Conservation (phyloP, 1,140 invertebrate genomes). For the Bombus balteatus region DNA sequence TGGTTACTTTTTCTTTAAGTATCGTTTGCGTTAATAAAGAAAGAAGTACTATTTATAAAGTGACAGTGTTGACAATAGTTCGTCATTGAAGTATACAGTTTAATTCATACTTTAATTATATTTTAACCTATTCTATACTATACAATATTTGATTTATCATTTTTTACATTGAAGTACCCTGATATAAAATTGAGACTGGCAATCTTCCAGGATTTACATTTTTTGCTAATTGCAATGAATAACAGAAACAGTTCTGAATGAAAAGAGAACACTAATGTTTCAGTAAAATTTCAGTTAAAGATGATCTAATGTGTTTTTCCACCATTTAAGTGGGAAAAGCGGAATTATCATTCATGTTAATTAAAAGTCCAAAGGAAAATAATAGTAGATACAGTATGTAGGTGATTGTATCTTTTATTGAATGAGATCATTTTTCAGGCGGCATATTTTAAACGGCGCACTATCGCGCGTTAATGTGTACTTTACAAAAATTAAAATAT, state of each 20-base stretch:
- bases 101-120: background rate
- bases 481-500: background rate
- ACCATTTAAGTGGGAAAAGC: background rate
- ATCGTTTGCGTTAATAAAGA: background rate
- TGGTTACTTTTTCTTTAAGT: background rate
- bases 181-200: background rate
- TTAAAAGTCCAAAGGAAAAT: background rate
- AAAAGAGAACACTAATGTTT: background rate
- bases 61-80: background rate
- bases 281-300: background rate
- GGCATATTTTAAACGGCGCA: background rate
- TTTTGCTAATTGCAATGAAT: background rate
- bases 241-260: background rate
- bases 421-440: background rate
- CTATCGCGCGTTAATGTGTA: background rate
- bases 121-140: too few relatives aligned
- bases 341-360: background rate
- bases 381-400: background rate
- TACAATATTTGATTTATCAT: background rate
- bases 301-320: background rate
- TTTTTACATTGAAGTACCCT: too few relatives aligned
- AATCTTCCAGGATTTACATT: background rate
- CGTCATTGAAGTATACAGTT: background rate
- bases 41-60: background rate
- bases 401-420: background rate